Base-by-base conservation (phyloP, 2,113 vertebrate species). In the Poeciliopsis prolifica region DNA sequence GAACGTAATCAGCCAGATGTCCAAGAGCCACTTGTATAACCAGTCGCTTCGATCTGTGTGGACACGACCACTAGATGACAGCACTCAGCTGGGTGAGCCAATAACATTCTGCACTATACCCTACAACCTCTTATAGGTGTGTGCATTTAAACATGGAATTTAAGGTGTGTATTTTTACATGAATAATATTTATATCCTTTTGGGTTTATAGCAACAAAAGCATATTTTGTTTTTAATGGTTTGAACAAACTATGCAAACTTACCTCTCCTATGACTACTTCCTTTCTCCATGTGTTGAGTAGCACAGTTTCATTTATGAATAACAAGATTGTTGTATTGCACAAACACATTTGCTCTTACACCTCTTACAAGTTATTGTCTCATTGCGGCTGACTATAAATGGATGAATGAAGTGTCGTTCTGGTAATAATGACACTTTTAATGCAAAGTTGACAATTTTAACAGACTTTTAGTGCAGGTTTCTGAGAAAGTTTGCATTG, bases 11-110 rank as follows among this genome's bases (percentile, higher is more conserved):
- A 94, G 95, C 75, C 96, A 98, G 68, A 94, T 95, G 70, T 95
- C 94, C 80, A 95, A 95, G 85, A 94, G 94, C 90, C 95, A 95
- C 10, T 86, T 95, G 17, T 99, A 96, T 0, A 95, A 99, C 85
- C 94, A 93, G 80, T 95, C 96, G 0, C 92, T 99, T 77, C 95
- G 90, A 63, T 96, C 94, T 61, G 95, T 95, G 15, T 95, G 92
- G 91, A 92, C 98, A 33, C 96, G 96, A 75, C 95, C 94, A 91
- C 94, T 98, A 84, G 96, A 96, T 91, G 95, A 95, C 89, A 94
- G 92, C 67, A 96, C 96, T 85, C 96, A 96, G 88, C 91, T 99
- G 83, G 97, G 97, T 99, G 86, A 90, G 90, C 67, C 13, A 22
- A 42, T 5, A 12, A 15, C 30, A 28, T 70, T 28, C 28, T 60